Evolutionary conservation across 2,113 vertebrate species (phyloP), one percentile per base, ranked within the genome.

Genomic region (Cnemophilus loriae): DNA sequence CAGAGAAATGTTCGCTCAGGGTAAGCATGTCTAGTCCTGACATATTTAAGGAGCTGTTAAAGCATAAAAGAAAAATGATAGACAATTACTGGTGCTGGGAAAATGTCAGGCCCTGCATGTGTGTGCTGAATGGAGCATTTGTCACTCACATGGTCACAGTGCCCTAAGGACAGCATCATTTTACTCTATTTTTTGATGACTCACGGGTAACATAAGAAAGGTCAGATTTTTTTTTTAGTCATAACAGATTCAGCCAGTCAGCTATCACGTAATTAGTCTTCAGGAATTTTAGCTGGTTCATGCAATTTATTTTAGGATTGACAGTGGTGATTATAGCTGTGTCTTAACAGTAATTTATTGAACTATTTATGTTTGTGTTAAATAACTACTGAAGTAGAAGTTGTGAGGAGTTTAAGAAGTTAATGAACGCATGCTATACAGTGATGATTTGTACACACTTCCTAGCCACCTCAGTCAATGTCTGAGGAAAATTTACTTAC

Each of bases 381-480:
- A 94, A 94, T 84, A 96, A 82, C 78, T 69, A 80, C 15, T 60
- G 49, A 95, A 91, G 42, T 24, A 89, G 23, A 88, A 82, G 32
- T 26, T 5, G 5, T 65, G 13, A 84, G 73, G 65, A 93, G 13
- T 79, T 89, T 70, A 67, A 78, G 87, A 88, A 91, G 28, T 41
- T 93, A 81, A 87, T 79, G 79, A 91, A 90, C 46, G 28, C 63
- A 80, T 27, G 80, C 71, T 80, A 63, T 56, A 49, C 55, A 57
- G 57, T 84, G 82, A 32, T 33, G 33, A 70, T 74, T 90, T 79
- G n/a, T 71, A 23, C 55, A 84, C 23, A 21, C 7, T 89, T 83
- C 30, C 16, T 77, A 57, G 41, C 9, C 57, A 70, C 27, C 27
- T 80, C 69, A 61, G 55, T 44, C 80, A 80, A 21, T 68, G 21